Evolutionary conservation across 2,113 vertebrate species (phyloP).

Genomic region (Oncorhynchus nerka): DNA sequence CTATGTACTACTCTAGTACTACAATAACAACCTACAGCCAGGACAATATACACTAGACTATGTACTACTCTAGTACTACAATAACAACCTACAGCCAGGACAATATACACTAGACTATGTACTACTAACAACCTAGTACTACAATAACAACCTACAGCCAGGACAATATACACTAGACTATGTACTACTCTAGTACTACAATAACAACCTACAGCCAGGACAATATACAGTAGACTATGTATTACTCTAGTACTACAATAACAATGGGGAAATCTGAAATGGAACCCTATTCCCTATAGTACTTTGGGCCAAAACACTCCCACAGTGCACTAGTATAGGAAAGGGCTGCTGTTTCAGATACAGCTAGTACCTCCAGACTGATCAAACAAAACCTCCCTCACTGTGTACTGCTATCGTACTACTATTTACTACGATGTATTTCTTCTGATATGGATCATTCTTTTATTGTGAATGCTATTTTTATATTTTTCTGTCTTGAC

Average conservation of each 20-base stretch:
- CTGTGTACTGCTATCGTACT: background rate
- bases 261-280: no score
- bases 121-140: constrained; percentile 11
- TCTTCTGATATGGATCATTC: constrained; percentile 74
- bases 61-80: constrained; percentile 33
- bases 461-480: constrained; percentile 80
- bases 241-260: constrained; percentile 3
- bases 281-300: no score
- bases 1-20: no score
- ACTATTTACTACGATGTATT: constrained; percentile 56
- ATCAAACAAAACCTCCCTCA: no score
- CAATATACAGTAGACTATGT: no score
- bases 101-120: no score
- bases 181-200: constrained; percentile 33
- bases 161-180: constrained; percentile 60
- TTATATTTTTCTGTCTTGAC: constrained; percentile 81
- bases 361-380: no score
- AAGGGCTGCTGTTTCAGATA: no score
- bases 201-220: background rate
- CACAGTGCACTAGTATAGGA: no score
- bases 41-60: constrained; percentile 30
- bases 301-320: no score
- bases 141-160: constrained; percentile 58
- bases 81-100: background rate
- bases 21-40: no score